Percentiles rank a stretch among this genome's conserved stretches.
Conservation (phyloP, 2,113 vertebrate genomes). For the Aptenodytes patagonicus region DNA sequence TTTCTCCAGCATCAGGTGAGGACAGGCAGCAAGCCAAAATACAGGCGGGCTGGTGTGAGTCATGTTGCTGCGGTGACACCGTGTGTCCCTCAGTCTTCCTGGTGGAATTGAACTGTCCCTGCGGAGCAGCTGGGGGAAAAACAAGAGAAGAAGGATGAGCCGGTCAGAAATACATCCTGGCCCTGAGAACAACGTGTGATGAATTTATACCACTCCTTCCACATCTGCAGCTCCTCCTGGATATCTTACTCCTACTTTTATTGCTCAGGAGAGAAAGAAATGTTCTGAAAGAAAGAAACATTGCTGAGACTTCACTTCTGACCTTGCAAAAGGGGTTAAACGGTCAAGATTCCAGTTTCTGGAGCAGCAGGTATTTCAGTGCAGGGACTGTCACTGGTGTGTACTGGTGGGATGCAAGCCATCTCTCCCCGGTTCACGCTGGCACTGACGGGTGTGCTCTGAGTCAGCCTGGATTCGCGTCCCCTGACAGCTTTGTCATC, state of each 20-base stretch:
- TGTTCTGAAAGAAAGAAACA: background rate
- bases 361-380: background rate
- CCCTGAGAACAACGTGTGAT: background rate
- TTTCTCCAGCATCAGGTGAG: background rate
- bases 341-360: background rate
- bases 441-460: fast-evolving
- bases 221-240: background rate
- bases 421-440: background rate
- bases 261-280: background rate
- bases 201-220: background rate
- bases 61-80: background rate
- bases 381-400: background rate
- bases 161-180: background rate
- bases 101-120: background rate
- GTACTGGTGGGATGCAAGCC: background rate
- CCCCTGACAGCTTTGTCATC: too few relatives aligned
- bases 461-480: fast-evolving
- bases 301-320: background rate
- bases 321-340: background rate
- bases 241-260: background rate
- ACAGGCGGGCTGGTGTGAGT: fast-evolving
- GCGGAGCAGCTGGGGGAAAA: background rate
- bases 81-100: background rate
- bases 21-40: background rate
- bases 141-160: background rate